Base-by-base conservation (phyloP, 1,140 invertebrate species). In the Hermetia illucens region DNA sequence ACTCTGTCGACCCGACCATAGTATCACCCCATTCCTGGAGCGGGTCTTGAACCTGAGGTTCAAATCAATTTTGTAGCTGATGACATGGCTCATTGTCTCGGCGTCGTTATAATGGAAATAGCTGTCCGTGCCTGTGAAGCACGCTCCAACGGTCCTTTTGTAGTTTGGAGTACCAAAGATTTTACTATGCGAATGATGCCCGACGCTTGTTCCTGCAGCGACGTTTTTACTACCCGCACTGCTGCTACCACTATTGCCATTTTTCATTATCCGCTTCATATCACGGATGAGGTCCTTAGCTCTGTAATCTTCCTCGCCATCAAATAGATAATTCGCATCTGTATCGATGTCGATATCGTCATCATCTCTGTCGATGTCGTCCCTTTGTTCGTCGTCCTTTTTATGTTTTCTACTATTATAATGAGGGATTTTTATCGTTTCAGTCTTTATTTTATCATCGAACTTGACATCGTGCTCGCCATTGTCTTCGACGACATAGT, bases 1-100 rank as follows among this genome's bases (percentile, higher is more conserved):
- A 43, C 69, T 70, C 46, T 77, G 72, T 24, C 79, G 68, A n/a
- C 88, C 86, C 41, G 78, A 81, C 89, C 89, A 94, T 16, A 95
- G 64, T n/a, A 96, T 65, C 34, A 96, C 63, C 0, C 89, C 90
- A 32, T 61, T 52, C 20, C 48, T 45, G 20, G 58, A 61, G 29
- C 57, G 51, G 21, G 58, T 57, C 39, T 58, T 58, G 31, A 61
- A 61, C 24, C 58, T 48, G 32, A 61, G 40, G 48, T 60, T 60
- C 13, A 61, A 48, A 41, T 61, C 58, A 17, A 58, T 55, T 21
- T 58, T 71, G 37, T 55, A 55, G 47, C 57, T 60, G 15, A 55
- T 59, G 15, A 60, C 41, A 31, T 59, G 56, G 34, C 51, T 81
- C 62, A 84, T 76, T 40, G 85, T 82, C 42, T 82, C 77, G 15